These are phyloP conservation scores for Drosophila tristis DNA, from an alignment of 1,140 invertebrate genomes.

Conservation along the genomic window DNA sequence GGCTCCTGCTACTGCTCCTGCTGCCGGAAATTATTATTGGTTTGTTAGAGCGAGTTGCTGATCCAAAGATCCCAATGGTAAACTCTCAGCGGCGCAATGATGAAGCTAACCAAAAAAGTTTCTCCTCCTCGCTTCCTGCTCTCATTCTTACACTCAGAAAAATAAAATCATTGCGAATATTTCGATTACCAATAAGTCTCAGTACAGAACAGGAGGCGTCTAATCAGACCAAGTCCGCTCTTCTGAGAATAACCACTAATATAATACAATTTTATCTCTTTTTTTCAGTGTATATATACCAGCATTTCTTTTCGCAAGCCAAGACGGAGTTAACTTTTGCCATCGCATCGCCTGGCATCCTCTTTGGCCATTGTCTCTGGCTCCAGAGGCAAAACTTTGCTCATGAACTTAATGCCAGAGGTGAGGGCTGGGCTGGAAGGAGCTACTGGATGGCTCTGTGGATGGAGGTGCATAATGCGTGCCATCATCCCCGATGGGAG, in stretches of 20 bases:
- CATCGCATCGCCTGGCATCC: slow-evolving; percentile 28
- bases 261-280: background rate
- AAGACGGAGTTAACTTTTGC: slow-evolving; percentile 60
- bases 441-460: slow-evolving; percentile 3
- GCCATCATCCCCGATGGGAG: slow-evolving; percentile 17
- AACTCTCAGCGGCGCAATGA: slow-evolving; percentile 71
- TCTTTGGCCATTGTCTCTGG: slow-evolving; percentile 57
- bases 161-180: background rate
- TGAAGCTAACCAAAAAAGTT: slow-evolving; percentile 68
- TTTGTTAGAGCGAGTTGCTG: slow-evolving; percentile 67
- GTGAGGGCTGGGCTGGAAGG: slow-evolving; percentile 22
- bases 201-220: too few relatives aligned
- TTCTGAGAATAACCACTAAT: too few relatives aligned
- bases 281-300: background rate
- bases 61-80: slow-evolving; percentile 68
- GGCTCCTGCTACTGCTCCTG: slow-evolving; percentile 14
- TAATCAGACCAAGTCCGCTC: too few relatives aligned
- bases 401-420: slow-evolving; percentile 67
- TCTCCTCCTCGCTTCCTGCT: background rate
- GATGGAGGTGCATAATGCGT: slow-evolving; percentile 65
- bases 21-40: slow-evolving; percentile 77
- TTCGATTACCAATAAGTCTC: too few relatives aligned
- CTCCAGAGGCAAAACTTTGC: slow-evolving; percentile 59
- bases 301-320: slow-evolving; percentile 26
- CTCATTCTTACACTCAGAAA: background rate